Percentiles rank a stretch among this genome's conserved stretches.
phyloP scores from a whole-genome alignment of 2,113 vertebrate species.

The Seriola aureovittata region DNA sequence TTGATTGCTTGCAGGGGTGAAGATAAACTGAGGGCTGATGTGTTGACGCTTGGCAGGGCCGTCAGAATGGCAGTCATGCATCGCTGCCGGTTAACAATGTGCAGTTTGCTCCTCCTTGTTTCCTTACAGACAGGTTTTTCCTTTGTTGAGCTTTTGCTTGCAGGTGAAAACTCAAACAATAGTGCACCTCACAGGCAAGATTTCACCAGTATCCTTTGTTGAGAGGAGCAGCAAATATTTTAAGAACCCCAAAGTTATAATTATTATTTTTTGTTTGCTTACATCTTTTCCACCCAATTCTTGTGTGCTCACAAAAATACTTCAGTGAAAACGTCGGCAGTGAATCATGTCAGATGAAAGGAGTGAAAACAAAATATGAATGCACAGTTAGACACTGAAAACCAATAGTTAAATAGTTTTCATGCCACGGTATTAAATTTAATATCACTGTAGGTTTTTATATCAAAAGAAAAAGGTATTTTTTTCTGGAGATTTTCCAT shows the following conservation, averaged over 20 bases:
- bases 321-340: not conserved
- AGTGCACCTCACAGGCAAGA: not conserved
- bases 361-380: not conserved
- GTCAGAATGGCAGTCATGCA: not conserved
- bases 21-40: not conserved
- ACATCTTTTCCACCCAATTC: not conserved
- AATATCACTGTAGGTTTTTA: no score
- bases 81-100: not conserved
- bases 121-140: not conserved
- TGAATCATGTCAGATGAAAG: not conserved
- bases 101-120: not conserved
- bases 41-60: not conserved
- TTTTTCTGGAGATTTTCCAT: no score
- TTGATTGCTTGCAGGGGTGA: not conserved
- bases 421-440: no score
- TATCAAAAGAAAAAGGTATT: no score
- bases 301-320: not conserved
- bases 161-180: no score
- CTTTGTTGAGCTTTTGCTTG: no score
- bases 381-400: no score
- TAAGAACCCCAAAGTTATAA: not conserved
- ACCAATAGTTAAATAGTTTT: no score
- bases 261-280: not conserved
- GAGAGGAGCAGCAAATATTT: not conserved
- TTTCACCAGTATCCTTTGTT: not conserved